These are phyloP conservation scores for Leptinotarsa peninsularis DNA, from an alignment of 2,888 invertebrate genomes.

Conservation along the genomic window DNA sequence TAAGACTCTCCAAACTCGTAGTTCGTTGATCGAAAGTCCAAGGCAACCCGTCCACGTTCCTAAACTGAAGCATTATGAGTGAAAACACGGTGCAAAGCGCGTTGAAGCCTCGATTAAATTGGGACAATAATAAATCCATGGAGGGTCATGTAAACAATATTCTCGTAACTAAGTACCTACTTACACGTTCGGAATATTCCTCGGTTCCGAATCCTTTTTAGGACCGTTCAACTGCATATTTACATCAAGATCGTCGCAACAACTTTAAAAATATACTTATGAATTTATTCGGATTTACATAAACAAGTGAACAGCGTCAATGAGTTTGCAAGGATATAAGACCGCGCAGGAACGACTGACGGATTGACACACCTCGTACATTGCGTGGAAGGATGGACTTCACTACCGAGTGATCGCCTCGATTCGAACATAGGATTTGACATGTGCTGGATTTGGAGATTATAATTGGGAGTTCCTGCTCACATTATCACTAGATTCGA, in stretches of 20 bases:
- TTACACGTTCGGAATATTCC: constrained; percentile 9
- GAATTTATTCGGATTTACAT: background rate
- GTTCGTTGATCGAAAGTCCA: background rate
- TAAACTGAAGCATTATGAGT: no score
- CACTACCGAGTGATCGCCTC: background rate
- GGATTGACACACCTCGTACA: constrained; percentile 17
- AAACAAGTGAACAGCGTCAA: constrained; percentile 9
- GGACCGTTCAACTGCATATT: constrained; percentile 6
- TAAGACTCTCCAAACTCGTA: background rate
- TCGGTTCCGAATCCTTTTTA: background rate
- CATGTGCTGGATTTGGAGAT: constrained; percentile 2
- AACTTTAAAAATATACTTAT: constrained; percentile 13
- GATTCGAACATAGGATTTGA: background rate
- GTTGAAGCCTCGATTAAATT: background rate
- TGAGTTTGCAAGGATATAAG: background rate
- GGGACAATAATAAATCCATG: background rate
- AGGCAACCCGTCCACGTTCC: background rate
- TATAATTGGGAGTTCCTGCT: background rate
- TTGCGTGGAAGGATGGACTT: background rate
- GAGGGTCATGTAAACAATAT: constrained; percentile 8
- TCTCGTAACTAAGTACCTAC: background rate
- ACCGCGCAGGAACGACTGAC: constrained; percentile 1
- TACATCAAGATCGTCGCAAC: background rate
- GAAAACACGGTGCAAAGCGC: background rate
- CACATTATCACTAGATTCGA: constrained; percentile 1